Conservation (phyloP, 2,888 invertebrate genomes). For the Scrobipalpa atriplicella region DNA sequence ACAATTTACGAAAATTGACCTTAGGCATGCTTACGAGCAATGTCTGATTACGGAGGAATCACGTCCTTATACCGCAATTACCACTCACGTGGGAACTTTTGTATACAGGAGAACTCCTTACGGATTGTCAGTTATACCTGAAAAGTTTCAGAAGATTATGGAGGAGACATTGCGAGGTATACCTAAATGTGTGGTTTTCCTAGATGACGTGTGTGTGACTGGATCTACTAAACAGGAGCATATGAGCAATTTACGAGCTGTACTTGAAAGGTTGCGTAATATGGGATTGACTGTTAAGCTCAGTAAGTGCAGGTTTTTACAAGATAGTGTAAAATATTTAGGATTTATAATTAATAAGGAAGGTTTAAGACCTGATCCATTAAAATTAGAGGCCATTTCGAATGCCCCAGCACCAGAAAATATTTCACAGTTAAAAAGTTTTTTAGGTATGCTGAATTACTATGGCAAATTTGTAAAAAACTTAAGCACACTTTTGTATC, state of each 20-base stretch:
- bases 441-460: constrained; percentile 7
- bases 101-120: constrained; percentile 37
- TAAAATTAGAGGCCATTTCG: constrained; percentile 32
- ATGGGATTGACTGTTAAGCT: constrained; percentile 35
- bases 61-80: constrained; percentile 36
- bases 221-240: neutral
- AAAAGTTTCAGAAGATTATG: constrained; percentile 39
- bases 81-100: constrained; percentile 39
- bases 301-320: constrained; percentile 39
- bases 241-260: constrained; percentile 7
- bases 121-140: constrained; percentile 38
- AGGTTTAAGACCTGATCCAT: constrained; percentile 33
- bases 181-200: neutral
- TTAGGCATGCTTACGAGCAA: constrained; percentile 40
- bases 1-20: constrained; percentile 41
- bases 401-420: neutral
- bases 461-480: neutral
- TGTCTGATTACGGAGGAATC: constrained; percentile 33
- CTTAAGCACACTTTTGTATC: neutral
- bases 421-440: constrained; percentile 1
- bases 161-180: constrained; percentile 31
- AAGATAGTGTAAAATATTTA: constrained; percentile 37
- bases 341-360: constrained; percentile 35
- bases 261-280: constrained; percentile 10
- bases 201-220: constrained; percentile 7